phyloP scores from a whole-genome alignment of 1,140 invertebrate genomes.

The Zaprionus davidi region DNA sequence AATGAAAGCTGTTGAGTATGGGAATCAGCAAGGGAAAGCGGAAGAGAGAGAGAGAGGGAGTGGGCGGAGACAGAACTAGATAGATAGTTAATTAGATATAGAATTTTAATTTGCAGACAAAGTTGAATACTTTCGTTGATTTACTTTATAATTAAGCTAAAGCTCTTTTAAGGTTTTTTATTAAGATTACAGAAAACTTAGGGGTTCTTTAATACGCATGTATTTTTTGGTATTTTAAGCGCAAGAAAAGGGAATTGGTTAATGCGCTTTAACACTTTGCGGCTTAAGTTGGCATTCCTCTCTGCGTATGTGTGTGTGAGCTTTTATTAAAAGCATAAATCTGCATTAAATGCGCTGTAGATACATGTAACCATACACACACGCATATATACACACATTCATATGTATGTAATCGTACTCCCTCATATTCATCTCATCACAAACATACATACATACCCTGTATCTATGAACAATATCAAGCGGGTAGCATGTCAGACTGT shows the following conservation, averaged over 20 bases:
- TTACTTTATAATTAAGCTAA: not conserved
- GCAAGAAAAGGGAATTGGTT: constrained; percentile 25
- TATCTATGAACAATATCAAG: not conserved
- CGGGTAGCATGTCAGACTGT: not conserved
- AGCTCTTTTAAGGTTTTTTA: not conserved
- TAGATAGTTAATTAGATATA: not conserved
- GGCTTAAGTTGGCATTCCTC: constrained; percentile 31
- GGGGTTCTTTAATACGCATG: not conserved
- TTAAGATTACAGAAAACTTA: not conserved
- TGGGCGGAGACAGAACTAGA: too few species aligned
- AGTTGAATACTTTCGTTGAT: not conserved
- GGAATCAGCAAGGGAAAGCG: not conserved
- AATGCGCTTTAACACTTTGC: constrained; percentile 62
- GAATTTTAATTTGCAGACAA: not conserved
- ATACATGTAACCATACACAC: constrained; percentile 25
- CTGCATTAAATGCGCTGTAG: constrained; percentile 63
- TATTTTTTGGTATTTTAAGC: not conserved
- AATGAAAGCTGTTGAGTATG: not conserved
- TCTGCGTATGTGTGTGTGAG: constrained; percentile 19
- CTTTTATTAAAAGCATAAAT: constrained; percentile 80
- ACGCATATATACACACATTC: constrained; percentile 2
- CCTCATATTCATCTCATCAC: constrained; percentile 2
- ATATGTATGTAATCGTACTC: constrained; percentile 21
- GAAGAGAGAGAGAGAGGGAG: too few species aligned
- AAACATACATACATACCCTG: constrained; percentile 27